phyloP scores from a whole-genome alignment of 2,113 vertebrate species.

The Anolis carolinensis region DNA sequence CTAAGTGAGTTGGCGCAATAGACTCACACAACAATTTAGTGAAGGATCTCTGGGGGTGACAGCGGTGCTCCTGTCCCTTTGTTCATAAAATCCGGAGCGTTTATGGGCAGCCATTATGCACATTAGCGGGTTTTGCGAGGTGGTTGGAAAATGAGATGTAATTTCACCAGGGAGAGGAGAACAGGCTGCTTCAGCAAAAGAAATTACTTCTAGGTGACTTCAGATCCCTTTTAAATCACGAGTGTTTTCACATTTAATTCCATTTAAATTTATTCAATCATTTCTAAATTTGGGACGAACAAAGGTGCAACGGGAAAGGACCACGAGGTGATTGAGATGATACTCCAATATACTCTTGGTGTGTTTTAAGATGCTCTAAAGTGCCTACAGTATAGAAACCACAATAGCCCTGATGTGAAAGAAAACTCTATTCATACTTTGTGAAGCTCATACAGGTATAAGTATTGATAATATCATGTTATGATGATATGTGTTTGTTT shows the following conservation, averaged over 20 bases:
- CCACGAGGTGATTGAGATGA: too few species aligned
- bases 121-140: constrained; percentile 3
- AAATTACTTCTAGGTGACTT: background rate
- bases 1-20: background rate
- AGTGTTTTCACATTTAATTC: background rate
- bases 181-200: background rate
- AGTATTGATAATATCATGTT: too few species aligned
- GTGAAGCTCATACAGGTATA: too few species aligned
- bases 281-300: background rate
- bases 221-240: background rate
- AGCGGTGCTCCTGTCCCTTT: background rate
- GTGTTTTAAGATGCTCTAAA: too few species aligned
- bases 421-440: too few species aligned
- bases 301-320: background rate
- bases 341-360: background rate
- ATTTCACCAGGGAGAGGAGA: background rate
- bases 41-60: background rate
- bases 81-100: background rate
- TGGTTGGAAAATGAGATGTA: constrained; percentile 9
- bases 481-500: background rate
- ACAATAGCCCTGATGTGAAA: background rate
- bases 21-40: background rate
- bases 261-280: background rate
- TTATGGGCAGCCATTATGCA: constrained; percentile 26
- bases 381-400: background rate